Percentiles rank a stretch among this genome's conserved stretches.
These are phyloP conservation scores for Sebastes melanostomus DNA, from an alignment of 2,797 vertebrate genomes.

Conservation along the genomic window DNA sequence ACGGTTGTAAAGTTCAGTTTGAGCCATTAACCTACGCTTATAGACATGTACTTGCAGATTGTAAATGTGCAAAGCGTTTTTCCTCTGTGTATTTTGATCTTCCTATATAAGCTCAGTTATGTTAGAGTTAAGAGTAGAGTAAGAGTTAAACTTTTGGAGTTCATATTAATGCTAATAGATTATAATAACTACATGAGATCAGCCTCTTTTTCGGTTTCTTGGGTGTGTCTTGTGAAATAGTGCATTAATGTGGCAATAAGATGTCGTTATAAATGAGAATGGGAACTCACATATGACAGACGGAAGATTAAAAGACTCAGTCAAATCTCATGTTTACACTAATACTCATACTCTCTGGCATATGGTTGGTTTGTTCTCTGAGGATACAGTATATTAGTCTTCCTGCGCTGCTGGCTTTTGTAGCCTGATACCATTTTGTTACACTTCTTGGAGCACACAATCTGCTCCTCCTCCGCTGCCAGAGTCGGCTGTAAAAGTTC, in stretches of 20 bases:
- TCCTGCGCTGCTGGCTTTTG: slow-evolving; percentile 11
- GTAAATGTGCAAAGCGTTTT: background rate
- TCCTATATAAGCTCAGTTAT: background rate
- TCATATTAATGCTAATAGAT: background rate
- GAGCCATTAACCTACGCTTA: background rate
- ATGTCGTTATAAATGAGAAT: background rate
- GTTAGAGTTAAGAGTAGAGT: background rate
- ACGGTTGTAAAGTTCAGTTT: slow-evolving; percentile 9
- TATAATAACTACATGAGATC: background rate
- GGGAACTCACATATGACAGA: slow-evolving; percentile 29
- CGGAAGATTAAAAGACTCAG: slow-evolving; percentile 35
- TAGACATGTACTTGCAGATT: background rate
- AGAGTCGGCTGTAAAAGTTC: slow-evolving; percentile 30
- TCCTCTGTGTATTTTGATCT: background rate
- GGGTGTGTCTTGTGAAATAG: background rate
- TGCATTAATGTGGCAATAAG: background rate
- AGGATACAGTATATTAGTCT: slow-evolving; percentile 19
- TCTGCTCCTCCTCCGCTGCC: slow-evolving; percentile 21
- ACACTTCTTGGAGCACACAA: slow-evolving; percentile 10
- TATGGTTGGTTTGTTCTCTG: slow-evolving; percentile 20
- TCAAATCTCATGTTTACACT: slow-evolving; percentile 30
- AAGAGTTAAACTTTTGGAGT: background rate
- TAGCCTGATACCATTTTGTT: slow-evolving; percentile 32
- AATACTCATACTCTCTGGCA: slow-evolving; percentile 6
- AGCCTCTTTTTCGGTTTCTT: background rate